phyloP scores from a whole-genome alignment of 1,140 invertebrate species.

The Drosophila persimilis region DNA sequence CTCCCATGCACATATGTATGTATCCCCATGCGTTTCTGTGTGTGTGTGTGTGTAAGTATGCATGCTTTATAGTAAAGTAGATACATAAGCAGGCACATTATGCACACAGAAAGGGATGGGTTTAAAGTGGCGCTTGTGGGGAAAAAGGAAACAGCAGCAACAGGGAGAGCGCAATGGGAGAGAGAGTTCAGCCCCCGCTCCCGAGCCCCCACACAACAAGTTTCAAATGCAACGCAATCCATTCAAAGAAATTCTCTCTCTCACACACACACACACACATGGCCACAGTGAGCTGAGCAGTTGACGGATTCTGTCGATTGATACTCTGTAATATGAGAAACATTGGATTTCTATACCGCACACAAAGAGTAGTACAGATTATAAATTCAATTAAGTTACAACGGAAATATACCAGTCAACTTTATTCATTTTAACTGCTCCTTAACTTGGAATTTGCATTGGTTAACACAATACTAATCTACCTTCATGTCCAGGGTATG shows the following conservation, averaged over 20 bases:
- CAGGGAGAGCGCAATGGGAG: conserved; percentile 32
- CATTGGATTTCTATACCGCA: too few species aligned
- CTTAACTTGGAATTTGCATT: too few species aligned
- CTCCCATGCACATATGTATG: neutral
- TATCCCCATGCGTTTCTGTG: conserved; percentile 3
- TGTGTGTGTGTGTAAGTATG: conserved; percentile 31
- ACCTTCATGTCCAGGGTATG: neutral
- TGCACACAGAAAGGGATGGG: conserved; percentile 68
- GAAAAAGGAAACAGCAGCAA: conserved; percentile 56
- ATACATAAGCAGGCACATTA: conserved; percentile 80
- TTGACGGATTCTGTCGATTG: conserved; percentile 12
- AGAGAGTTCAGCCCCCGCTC: conserved; percentile 36
- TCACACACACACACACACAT: conserved; percentile 25
- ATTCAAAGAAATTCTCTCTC: conserved; percentile 70
- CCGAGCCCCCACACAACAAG: conserved; percentile 56
- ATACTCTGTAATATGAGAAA: conserved; percentile 12
- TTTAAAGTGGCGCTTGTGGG: conserved; percentile 77
- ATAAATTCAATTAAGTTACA: too few species aligned
- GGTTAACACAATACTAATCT: neutral
- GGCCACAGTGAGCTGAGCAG: conserved; percentile 7
- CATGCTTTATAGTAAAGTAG: conserved; percentile 74
- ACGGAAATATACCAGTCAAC: too few species aligned
- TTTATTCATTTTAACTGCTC: too few species aligned
- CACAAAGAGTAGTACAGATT: too few species aligned
- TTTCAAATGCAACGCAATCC: conserved; percentile 72